Base-by-base conservation (phyloP, 2,888 invertebrate species). In the Alentia gelatinosa region DNA sequence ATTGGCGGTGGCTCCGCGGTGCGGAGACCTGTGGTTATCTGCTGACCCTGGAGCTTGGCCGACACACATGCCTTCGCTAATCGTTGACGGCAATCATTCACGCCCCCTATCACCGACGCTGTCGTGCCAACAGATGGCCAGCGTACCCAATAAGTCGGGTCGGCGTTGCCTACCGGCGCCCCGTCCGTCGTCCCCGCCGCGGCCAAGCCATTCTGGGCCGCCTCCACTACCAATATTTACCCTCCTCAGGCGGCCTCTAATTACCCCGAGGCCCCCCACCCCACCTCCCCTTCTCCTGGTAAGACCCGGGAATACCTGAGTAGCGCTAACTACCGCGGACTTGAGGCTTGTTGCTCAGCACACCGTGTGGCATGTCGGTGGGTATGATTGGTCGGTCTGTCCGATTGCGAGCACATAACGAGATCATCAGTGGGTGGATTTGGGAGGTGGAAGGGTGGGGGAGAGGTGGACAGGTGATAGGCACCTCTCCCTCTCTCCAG, bases 21-120 rank as follows among this genome's bases (percentile, higher is more conserved):
- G 79, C 15, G 79, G 39, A 12, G 37, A 5, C 37, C 37, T 12
- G 23, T 35, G 30, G 79, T 37, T 79, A 79, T 79, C 79, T 79
- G 79, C 9, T n/a, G 37, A 79, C 79, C 79, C 39, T 35, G 15
- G 7, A n/a, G n/a, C 37, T 9, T 35, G 79, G 79, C 79, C 37
- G 79, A 26, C 37, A 39, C 79, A 79, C 79, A 79, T 79, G 79
- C 79, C 79, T 79, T 1, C 37, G 79, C 79, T 79, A 79, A 79
- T 79, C 79, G 79, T 79, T 79, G 79, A 39, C 79, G 79, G 79
- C 79, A 79, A 79, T 79, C 79, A 79, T 79, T 79, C 79, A 79
- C 79, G 79, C 39, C 68, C 15, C 37, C 79, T 79, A 79, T 79
- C 79, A 79, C 79, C 39, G 79, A 12, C 79, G 79, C 15, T n/a